Base-by-base conservation (phyloP, 1,140 invertebrate genomes). In the Drosophila lini region DNA sequence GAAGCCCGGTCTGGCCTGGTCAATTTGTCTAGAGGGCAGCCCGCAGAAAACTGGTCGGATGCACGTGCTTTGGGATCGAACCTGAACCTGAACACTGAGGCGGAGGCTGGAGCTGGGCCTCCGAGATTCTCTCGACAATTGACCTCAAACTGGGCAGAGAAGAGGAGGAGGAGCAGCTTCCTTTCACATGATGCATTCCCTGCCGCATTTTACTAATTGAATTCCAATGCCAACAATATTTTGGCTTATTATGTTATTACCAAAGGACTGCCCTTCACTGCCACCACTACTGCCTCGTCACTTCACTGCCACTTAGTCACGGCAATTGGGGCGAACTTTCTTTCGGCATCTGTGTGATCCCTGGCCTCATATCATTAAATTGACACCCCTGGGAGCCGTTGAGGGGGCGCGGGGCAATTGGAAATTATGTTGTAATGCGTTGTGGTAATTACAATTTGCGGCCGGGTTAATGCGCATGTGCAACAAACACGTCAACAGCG, bases 391-490 rank as follows among this genome's bases (percentile, higher is more conserved):
- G 61, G 74, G 78, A 61, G 57, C 47, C 31, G 38, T 16, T 19
- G 19, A 34, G 28, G 34, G 57, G 10, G 50, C 19, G 34, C 31
- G 41, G 64, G 65, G 67, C 56, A 77, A 78, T 85, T 80, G 76
- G 56, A 74, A 89, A 89, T 89, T 89, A 89, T 89, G 84, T 89
- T 89, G 84, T 89, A 89, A 89, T 89, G 85, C 84, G 64, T 89
- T 89, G 84, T 89, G 84, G 84, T 89, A 89, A 89, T 89, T 89
- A 89, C 84, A 89, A 89, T 89, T 89, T 89, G 84, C 74, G 85
- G 84, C 85, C 84, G 47, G 74, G 64, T 89, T 89, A 89, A 89
- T 89, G 84, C 85, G 84, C 84, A 89, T 89, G 84, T 89, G 84
- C 84, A 89, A 89, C 80, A 86, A 50, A 86, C 82, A 86, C 82